These are phyloP conservation scores for Nemurella pictetii DNA, from an alignment of 2,888 invertebrate species.

Conservation along the genomic window DNA sequence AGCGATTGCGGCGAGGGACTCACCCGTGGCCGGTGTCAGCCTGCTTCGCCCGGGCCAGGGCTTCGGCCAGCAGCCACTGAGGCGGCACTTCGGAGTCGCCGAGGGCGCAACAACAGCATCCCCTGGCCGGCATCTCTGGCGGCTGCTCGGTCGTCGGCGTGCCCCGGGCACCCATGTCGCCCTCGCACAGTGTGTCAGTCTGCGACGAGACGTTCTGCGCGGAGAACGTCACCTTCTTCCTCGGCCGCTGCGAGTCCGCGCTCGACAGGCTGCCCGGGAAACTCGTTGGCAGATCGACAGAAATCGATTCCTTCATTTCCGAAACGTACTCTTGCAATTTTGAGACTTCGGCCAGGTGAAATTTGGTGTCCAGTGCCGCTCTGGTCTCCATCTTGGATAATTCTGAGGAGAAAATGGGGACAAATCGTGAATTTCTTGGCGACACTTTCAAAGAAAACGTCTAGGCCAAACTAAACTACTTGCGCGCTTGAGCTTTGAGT, in stretches of 20 bases:
- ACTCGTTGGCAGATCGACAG: neutral
- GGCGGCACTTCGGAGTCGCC: slow-evolving; percentile 14
- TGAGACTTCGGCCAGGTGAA: neutral
- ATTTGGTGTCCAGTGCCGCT: neutral
- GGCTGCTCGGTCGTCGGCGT: neutral
- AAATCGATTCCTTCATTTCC: neutral
- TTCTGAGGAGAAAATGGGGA: neutral
- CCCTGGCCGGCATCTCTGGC: neutral
- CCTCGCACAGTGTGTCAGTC: neutral
- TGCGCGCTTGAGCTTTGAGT: neutral
- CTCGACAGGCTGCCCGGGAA: no score
- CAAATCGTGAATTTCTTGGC: no score
- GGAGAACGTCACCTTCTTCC: neutral
- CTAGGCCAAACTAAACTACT: no score
- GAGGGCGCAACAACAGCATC: neutral
- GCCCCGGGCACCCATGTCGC: neutral
- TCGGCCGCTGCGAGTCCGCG: no score
- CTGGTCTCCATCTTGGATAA: neutral
- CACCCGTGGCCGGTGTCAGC: neutral
- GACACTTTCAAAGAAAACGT: no score
- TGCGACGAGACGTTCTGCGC: neutral
- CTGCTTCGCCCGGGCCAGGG: neutral
- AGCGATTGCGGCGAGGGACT: no score
- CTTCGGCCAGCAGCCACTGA: slow-evolving; percentile 27
- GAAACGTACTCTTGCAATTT: neutral